phyloP scores from a whole-genome alignment of 2,797 vertebrate genomes.

The Sebastes glaucus region DNA sequence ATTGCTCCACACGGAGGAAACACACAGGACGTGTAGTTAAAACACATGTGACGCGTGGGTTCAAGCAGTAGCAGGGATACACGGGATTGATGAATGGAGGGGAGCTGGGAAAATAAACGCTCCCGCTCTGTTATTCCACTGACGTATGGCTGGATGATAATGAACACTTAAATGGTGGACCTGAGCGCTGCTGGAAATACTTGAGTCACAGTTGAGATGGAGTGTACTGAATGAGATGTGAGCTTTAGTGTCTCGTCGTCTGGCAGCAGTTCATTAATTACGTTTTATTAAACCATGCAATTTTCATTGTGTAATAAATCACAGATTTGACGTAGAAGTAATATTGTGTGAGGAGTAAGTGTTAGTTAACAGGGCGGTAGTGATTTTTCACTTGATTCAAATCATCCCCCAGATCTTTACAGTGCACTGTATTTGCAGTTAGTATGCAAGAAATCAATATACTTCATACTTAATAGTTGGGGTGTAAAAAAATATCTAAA shows the following conservation, averaged over 20 bases:
- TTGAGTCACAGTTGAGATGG: conserved; percentile 24
- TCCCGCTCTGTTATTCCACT: conserved; percentile 68
- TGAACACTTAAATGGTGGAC: conserved; percentile 35
- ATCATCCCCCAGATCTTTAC: neutral
- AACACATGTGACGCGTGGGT: conserved; percentile 51
- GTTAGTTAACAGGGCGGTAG: neutral
- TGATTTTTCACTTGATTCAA: neutral
- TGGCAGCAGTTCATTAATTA: conserved; percentile 1
- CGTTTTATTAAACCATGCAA: neutral
- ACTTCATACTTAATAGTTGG: too few species aligned
- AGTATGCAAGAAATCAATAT: too few species aligned
- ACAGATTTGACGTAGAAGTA: neutral
- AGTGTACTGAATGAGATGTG: neutral
- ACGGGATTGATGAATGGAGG: conserved; percentile 65
- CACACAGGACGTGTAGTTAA: conserved; percentile 14
- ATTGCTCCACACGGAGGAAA: conserved; percentile 34
- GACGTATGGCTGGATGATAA: conserved; percentile 62
- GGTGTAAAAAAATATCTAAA: too few species aligned
- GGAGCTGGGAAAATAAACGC: conserved; percentile 73
- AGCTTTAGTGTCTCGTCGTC: conserved; percentile 3
- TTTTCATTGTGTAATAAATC: neutral
- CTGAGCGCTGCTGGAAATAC: conserved; percentile 44
- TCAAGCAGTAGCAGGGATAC: conserved; percentile 65
- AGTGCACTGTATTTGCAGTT: neutral
- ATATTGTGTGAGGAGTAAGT: neutral